Evolutionary conservation across 2,888 invertebrate genomes (phyloP).

Genomic region (Zaprionus obscuricornis): DNA sequence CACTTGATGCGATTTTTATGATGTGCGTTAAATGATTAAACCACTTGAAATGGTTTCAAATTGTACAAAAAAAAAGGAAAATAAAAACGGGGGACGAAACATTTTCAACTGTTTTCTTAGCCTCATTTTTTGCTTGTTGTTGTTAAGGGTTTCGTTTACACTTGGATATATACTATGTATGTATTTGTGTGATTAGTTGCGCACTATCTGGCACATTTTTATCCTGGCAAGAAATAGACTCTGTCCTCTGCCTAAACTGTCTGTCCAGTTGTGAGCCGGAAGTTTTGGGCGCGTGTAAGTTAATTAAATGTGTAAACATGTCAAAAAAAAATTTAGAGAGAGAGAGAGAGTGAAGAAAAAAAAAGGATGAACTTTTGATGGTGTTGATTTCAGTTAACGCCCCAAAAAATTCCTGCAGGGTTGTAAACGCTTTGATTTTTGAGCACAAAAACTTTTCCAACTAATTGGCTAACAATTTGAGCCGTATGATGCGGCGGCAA

Average conservation of each 20-base stretch:
- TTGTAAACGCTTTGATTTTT: slow-evolving; percentile 62
- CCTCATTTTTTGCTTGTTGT: slow-evolving; percentile 44
- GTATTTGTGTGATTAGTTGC: slow-evolving; percentile 31
- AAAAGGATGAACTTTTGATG: slow-evolving; percentile 42
- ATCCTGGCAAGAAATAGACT: slow-evolving; percentile 8
- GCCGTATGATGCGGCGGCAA: not conserved
- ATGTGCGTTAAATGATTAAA: slow-evolving; percentile 80
- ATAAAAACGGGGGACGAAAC: slow-evolving; percentile 13
- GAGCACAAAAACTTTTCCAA: slow-evolving; percentile 28
- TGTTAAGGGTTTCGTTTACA: slow-evolving; percentile 34
- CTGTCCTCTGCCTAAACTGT: no score
- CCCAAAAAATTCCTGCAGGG: slow-evolving; percentile 6
- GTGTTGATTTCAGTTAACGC: slow-evolving; percentile 68
- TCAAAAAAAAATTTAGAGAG: no score
- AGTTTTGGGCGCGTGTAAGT: slow-evolving; percentile 70
- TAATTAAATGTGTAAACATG: slow-evolving; percentile 80
- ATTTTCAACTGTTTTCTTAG: slow-evolving; percentile 50
- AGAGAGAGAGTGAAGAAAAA: no score
- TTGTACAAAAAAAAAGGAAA: slow-evolving; percentile 58
- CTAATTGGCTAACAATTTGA: slow-evolving; percentile 53
- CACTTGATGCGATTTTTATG: slow-evolving; percentile 79
- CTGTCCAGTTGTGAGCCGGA: slow-evolving; percentile 40
- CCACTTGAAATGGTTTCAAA: slow-evolving; percentile 79
- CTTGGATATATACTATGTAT: no score
- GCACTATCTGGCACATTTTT: slow-evolving; percentile 33